Percentiles rank a stretch among this genome's conserved stretches.
phyloP scores from a whole-genome alignment of 2,797 vertebrate species.

The Chaetodon trifasciatus region DNA sequence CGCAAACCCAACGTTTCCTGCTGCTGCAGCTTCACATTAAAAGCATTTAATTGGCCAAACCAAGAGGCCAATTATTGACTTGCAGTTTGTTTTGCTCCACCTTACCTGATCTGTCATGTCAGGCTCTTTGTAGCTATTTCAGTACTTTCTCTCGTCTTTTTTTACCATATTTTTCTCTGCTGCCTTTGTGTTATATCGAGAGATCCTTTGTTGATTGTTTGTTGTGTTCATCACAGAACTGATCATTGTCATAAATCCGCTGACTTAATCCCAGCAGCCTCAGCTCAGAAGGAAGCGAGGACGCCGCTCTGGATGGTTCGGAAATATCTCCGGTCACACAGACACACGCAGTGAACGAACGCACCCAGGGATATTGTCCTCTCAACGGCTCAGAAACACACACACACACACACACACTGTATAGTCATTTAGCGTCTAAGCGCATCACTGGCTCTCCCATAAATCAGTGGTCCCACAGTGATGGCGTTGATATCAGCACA shows the following conservation, averaged over 20 bases:
- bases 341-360: conserved; percentile 41
- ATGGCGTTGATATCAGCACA: conserved; percentile 68
- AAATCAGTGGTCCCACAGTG: conserved; percentile 65
- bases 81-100: no score
- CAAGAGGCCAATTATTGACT: no score
- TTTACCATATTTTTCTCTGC: not conserved
- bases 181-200: conserved; percentile 13
- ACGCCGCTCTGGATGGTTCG: conserved; percentile 15
- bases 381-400: conserved; percentile 13
- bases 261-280: conserved; percentile 50
- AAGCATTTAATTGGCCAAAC: no score
- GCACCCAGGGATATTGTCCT: conserved; percentile 26
- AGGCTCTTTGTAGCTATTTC: conserved; percentile 1
- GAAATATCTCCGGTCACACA: conserved; percentile 10
- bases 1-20: no score
- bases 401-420: conserved; percentile 31
- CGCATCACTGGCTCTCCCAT: conserved; percentile 51
- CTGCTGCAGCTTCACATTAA: no score
- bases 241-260: conserved; percentile 11
- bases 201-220: conserved; percentile 12
- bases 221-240: not conserved
- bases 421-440: conserved; percentile 40
- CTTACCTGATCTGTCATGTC: not conserved
- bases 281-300: conserved; percentile 7
- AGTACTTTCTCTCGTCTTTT: conserved; percentile 1